Evolutionary conservation across 2,797 vertebrate genomes (phyloP).

Genomic region (Spheniscus humboldti): DNA sequence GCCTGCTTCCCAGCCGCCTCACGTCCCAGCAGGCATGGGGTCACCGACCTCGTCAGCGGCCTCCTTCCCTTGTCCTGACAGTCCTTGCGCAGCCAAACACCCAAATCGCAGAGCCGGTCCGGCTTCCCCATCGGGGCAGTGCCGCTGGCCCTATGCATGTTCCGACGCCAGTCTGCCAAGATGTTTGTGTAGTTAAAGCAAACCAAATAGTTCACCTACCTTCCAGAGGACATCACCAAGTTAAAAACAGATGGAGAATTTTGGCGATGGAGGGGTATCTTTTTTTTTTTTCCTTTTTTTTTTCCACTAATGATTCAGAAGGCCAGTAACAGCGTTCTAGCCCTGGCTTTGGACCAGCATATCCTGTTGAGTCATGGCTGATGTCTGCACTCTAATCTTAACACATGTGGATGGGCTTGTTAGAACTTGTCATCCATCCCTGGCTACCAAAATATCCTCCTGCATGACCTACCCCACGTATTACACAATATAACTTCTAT

Average conservation of each 20-base stretch:
- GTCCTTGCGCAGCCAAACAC: background rate
- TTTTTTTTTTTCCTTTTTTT: background rate
- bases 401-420: conserved; percentile 56
- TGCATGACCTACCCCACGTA: background rate
- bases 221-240: conserved; percentile 53
- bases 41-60: background rate
- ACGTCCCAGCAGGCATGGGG: background rate
- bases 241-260: conserved; percentile 56
- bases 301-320: conserved; percentile 68
- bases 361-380: conserved; percentile 71
- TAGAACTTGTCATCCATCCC: conserved; percentile 61
- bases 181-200: conserved; percentile 26
- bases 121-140: background rate
- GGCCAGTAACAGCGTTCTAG: conserved; percentile 13
- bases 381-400: conserved; percentile 67
- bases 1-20: background rate
- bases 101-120: background rate
- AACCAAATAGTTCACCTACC: conserved; percentile 17
- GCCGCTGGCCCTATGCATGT: background rate
- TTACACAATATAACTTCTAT: background rate
- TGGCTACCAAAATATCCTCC: conserved; percentile 63
- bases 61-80: background rate
- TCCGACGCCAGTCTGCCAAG: background rate
- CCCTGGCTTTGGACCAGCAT: conserved; percentile 48
- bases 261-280: background rate